Conservation (phyloP, 2,113 vertebrate genomes). For the Anoura caudifer region DNA sequence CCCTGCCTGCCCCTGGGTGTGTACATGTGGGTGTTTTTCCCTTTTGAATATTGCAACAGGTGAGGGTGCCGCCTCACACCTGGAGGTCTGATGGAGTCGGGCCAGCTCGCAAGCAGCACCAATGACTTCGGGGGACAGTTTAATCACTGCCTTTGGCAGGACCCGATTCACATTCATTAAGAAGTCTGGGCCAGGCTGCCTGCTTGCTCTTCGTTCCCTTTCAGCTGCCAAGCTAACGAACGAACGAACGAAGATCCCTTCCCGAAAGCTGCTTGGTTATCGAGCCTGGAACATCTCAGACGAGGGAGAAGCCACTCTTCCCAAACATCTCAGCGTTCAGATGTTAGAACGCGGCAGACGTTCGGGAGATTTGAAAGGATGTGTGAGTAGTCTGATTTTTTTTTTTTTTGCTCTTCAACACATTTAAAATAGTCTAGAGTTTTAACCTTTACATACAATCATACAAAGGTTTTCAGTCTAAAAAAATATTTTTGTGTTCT, state of each 20-base stretch:
- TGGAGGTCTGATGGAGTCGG: constrained; percentile 17
- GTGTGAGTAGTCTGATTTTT: neutral
- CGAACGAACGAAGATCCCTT: neutral
- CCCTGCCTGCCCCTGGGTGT: constrained; percentile 40
- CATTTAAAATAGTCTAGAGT: constrained; percentile 26
- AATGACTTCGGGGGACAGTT: constrained; percentile 45
- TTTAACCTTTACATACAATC: constrained; percentile 12
- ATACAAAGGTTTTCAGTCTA: neutral
- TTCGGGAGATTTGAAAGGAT: neutral
- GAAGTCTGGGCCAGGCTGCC: neutral
- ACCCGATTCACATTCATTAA: constrained; percentile 48
- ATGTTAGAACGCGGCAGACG: neutral
- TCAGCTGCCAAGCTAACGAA: constrained; percentile 11
- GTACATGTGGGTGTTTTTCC: constrained; percentile 11
- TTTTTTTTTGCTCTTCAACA: neutral
- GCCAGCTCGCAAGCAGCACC: neutral
- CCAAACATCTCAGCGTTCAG: neutral
- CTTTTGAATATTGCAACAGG: constrained; percentile 67
- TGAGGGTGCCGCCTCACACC: constrained; percentile 19
- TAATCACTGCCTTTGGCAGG: constrained; percentile 57
- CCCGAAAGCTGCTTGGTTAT: neutral
- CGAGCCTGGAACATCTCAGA: neutral
- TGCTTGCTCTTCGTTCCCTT: constrained; percentile 49
- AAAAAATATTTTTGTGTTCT: constrained; percentile 33
- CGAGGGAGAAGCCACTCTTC: neutral